These are phyloP conservation scores for Malthinus flaveolus DNA, from an alignment of 2,888 invertebrate species.

Conservation along the genomic window DNA sequence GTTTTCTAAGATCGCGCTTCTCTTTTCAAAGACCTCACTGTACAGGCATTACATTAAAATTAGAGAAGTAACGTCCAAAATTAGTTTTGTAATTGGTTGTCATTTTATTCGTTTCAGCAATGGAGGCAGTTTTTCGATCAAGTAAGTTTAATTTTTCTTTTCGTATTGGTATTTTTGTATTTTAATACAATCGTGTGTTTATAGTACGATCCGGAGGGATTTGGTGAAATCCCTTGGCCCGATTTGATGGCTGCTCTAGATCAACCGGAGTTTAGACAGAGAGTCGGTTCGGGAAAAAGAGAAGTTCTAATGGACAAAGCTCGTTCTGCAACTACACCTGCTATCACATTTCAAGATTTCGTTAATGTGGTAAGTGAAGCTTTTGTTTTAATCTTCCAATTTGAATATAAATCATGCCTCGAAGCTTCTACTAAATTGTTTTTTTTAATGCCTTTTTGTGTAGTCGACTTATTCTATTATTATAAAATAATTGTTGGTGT, in stretches of 20 bases:
- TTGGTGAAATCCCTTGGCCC: constrained; percentile 87
- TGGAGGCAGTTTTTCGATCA: constrained; percentile 87
- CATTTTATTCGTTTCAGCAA: constrained; percentile 67
- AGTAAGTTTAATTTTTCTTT: constrained; percentile 60
- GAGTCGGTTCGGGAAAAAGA: constrained; percentile 51
- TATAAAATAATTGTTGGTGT: no score
- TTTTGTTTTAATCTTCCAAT: neutral
- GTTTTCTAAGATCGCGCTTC: no score
- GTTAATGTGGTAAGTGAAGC: constrained; percentile 85
- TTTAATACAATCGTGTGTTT: constrained; percentile 26
- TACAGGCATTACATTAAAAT: no score
- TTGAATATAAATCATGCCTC: no score
- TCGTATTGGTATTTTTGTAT: neutral
- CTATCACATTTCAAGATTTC: constrained; percentile 91
- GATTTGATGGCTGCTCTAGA: constrained; percentile 76
- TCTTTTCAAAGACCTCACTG: no score
- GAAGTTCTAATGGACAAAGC: constrained; percentile 73
- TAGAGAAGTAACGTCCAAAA: no score
- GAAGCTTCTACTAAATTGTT: no score
- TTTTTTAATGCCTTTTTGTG: no score
- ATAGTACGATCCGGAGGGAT: constrained; percentile 90
- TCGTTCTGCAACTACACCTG: constrained; percentile 69
- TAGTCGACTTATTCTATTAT: no score
- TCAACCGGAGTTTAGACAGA: constrained; percentile 50
- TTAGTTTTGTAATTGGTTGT: no score